These are phyloP conservation scores for Alsophila aescularia DNA, from an alignment of 2,888 invertebrate genomes.

Conservation along the genomic window DNA sequence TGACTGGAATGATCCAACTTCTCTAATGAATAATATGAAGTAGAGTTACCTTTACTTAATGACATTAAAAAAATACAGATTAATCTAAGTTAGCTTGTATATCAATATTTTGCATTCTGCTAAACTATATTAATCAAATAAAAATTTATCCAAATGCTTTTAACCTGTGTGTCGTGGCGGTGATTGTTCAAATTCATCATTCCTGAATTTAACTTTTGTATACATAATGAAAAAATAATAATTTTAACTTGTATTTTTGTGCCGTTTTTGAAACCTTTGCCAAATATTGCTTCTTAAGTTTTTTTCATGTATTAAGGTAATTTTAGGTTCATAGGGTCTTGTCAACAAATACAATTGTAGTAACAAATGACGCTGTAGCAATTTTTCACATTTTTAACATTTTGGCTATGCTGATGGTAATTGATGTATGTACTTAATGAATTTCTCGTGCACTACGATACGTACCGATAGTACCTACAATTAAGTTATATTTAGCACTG, in stretches of 20 bases:
- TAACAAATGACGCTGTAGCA: slow-evolving; percentile 14
- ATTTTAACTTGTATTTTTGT: slow-evolving; percentile 41
- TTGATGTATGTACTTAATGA: slow-evolving; percentile 49
- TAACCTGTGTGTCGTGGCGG: slow-evolving; percentile 28
- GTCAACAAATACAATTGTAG: slow-evolving; percentile 24
- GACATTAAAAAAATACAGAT: too few species aligned
- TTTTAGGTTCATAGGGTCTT: slow-evolving; percentile 39
- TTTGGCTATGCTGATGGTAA: slow-evolving; percentile 41
- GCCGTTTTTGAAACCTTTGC: slow-evolving; percentile 49
- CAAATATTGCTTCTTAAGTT: slow-evolving; percentile 56
- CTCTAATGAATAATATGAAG: background rate
- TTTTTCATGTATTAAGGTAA: slow-evolving; percentile 31
- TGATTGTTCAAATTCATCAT: slow-evolving; percentile 40
- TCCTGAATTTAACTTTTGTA: slow-evolving; percentile 38
- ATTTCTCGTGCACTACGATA: slow-evolving; percentile 36
- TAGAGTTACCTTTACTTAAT: too few species aligned
- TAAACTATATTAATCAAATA: background rate
- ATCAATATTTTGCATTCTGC: background rate
- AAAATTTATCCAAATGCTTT: slow-evolving; percentile 8
- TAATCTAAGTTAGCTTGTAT: too few species aligned
- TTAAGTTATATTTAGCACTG: slow-evolving; percentile 36
- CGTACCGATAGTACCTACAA: slow-evolving; percentile 35
- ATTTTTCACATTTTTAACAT: slow-evolving; percentile 23
- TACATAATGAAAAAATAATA: slow-evolving; percentile 26
- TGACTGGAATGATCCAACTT: background rate